Evolutionary conservation across 2,113 vertebrate species (phyloP).

Genomic region (Coreoperca whiteheadi): DNA sequence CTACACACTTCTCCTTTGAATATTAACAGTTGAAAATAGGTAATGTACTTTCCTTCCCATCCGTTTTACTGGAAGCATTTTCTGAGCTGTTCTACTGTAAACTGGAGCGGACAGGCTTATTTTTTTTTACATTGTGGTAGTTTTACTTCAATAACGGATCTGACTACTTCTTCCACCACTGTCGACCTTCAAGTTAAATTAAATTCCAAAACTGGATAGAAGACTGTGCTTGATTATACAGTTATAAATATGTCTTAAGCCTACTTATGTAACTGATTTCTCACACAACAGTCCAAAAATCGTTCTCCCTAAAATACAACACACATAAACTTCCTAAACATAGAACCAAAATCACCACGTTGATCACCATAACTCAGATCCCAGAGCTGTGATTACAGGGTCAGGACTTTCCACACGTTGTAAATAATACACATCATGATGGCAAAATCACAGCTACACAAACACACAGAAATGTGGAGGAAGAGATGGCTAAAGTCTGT

Average conservation of each 20-base stretch:
- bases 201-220: neutral
- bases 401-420: neutral
- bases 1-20: no score
- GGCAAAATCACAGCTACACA: slow-evolving; percentile 11
- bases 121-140: neutral
- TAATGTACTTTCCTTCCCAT: no score
- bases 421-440: slow-evolving; percentile 31
- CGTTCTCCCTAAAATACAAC: slow-evolving; percentile 44
- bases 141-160: neutral
- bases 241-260: neutral
- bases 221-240: neutral
- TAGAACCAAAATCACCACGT: slow-evolving; percentile 51
- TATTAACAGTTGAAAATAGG: no score
- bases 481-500: slow-evolving; percentile 15
- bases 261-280: slow-evolving; percentile 18
- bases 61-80: no score
- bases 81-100: no score
- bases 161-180: neutral
- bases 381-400: slow-evolving; percentile 63
- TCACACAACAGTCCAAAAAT: slow-evolving; percentile 29
- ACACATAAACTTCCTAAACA: slow-evolving; percentile 46
- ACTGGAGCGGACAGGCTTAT: no score
- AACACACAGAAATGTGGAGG: slow-evolving; percentile 17
- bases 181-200: neutral
- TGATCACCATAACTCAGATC: slow-evolving; percentile 27